Base-by-base conservation (phyloP, 1,140 invertebrate species). In the Diprion similis region DNA sequence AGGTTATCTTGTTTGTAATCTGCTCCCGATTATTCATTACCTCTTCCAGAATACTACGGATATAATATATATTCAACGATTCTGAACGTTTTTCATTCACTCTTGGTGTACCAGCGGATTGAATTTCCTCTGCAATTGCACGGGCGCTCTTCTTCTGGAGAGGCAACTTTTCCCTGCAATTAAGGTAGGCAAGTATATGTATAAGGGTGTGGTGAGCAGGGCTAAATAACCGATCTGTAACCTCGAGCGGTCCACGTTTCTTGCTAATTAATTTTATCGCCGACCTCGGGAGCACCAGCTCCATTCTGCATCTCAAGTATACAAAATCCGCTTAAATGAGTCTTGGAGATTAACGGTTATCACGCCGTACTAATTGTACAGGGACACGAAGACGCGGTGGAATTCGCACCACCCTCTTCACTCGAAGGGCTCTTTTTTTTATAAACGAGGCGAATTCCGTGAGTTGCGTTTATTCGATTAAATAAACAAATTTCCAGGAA, bases 311-410 rank as follows among this genome's bases (percentile, higher is more conserved):
- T 15, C 51, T 13, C n/a, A 59, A 17, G 51, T 17, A 59, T 37
- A 37, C 24, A 37, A 37, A 37, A 37, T 37, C 51, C 11, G 51
- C n/a, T 59, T 59, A 10, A 59, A 17, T 59, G 51, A 59, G 51
- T 59, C 51, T 59, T 59, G n/a, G 51, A 59, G 51, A 59, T 59
- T 59, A 59, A 59, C 51, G 51, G n/a, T 17, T 59, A 59, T 59
- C n/a, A 59, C 51, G 51, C 11, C n/a, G n/a, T 59, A 15, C 51
- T 17, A 17, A 59, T 59, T 17, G 11, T 59, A 59, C n/a, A 59
- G 24, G 24, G 11, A 59, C 51, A 59, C 51, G n/a, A 0, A 59
- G 51, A 59, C 51, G 11, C 51, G 51, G 51, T 59, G n/a, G 11
- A 59, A 15, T 59, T 59, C 11, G 11, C 8, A 59, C 9, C 51